Evolutionary conservation across 2,888 invertebrate genomes (phyloP).

Genomic region (Hemithea aestivaria): DNA sequence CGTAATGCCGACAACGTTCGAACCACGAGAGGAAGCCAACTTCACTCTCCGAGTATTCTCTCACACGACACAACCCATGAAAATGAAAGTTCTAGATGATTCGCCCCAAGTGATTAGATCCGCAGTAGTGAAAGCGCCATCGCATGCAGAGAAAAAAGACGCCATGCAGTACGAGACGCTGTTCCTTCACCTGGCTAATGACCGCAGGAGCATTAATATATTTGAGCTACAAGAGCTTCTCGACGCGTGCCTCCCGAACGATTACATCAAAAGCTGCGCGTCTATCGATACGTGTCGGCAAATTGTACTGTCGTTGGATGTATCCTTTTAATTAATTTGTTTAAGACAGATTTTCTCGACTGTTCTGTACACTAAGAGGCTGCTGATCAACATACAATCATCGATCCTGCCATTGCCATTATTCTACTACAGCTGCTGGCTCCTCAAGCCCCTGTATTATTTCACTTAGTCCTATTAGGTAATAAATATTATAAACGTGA

Average conservation of each 20-base stretch:
- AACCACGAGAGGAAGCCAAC: constrained; percentile 92
- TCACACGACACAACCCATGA: constrained; percentile 85
- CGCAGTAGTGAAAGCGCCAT: constrained; percentile 87
- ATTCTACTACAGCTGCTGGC: no score
- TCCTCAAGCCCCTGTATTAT: no score
- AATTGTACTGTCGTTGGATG: constrained; percentile 92
- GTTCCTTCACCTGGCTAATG: constrained; percentile 93
- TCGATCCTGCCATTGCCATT: no score
- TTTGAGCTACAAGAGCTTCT: constrained; percentile 94
- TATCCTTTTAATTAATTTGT: constrained; percentile 77
- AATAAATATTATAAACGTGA: no score
- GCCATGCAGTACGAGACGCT: constrained; percentile 93
- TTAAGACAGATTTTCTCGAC: no score
- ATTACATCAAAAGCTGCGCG: constrained; percentile 96
- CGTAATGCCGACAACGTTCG: constrained; percentile 93
- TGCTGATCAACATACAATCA: no score
- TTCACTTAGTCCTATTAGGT: no score
- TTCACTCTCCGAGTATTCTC: constrained; percentile 92
- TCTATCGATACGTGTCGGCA: constrained; percentile 95
- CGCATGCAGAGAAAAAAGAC: constrained; percentile 83
- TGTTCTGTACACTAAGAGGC: no score
- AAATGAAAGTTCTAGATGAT: constrained; percentile 85
- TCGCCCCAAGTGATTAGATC: constrained; percentile 84
- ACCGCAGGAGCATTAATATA: constrained; percentile 92
- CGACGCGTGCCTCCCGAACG: constrained; percentile 94